Percentiles rank a stretch among this genome's conserved stretches.
Evolutionary conservation across 2,888 invertebrate species (phyloP).

Genomic region (Ceriagrion tenellum): DNA sequence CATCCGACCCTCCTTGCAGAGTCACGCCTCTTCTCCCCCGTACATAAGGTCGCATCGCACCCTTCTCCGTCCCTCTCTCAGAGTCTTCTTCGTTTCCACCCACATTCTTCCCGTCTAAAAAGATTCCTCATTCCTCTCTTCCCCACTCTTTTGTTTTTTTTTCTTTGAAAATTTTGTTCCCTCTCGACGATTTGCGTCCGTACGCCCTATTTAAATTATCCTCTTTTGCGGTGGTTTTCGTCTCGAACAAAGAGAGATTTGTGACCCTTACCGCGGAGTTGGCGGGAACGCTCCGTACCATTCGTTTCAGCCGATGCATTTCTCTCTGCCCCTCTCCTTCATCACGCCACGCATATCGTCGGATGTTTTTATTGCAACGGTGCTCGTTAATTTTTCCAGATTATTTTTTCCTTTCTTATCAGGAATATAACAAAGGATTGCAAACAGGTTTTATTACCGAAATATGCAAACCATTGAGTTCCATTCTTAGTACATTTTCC

Average conservation of each 20-base stretch:
- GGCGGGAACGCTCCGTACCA: background rate
- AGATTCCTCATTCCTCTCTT: background rate
- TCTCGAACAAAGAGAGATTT: conserved; percentile 36
- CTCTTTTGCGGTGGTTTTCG: background rate
- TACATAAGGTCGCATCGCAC: conserved; percentile 29
- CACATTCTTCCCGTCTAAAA: background rate
- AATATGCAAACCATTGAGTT: no score
- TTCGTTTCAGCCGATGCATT: background rate
- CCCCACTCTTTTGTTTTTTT: background rate
- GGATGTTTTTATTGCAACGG: background rate
- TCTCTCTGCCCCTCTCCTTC: background rate
- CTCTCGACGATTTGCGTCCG: conserved; percentile 3
- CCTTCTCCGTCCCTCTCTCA: background rate
- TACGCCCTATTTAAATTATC: conserved; percentile 36
- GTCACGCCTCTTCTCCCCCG: conserved; percentile 33
- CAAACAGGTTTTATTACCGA: no score
- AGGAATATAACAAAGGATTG: background rate
- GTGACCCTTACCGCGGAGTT: background rate
- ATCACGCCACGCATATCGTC: background rate
- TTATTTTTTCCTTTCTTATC: background rate
- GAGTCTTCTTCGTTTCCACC: conserved; percentile 10
- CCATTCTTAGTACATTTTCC: no score
- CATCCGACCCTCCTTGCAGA: conserved; percentile 1
- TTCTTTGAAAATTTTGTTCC: background rate
- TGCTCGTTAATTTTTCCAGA: background rate